Evolutionary conservation across 92 coral and sea anemone genomes (phyloP).

Genomic region (Desmophyllum pertusum): DNA sequence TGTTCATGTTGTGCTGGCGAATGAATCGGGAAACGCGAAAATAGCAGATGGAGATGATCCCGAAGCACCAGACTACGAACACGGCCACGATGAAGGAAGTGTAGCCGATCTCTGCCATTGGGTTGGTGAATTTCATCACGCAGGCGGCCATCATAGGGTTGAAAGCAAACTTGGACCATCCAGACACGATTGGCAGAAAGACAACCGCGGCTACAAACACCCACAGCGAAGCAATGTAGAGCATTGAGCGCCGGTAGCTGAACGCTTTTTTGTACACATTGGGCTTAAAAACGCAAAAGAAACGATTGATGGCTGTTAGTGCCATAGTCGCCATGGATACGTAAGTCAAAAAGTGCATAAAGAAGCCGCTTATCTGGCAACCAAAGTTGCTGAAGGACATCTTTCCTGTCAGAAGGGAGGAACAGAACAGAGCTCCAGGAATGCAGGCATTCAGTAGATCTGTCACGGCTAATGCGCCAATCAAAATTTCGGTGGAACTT

Average conservation of each 20-base stretch:
- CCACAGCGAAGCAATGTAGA: conserved; percentile 34
- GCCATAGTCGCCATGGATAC: conserved; percentile 64
- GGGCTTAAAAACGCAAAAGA: conserved; percentile 62
- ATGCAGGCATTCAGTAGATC: conserved; percentile 56
- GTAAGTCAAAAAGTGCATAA: conserved; percentile 50
- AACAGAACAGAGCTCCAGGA: conserved; percentile 17
- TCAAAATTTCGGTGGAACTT: conserved; percentile 40
- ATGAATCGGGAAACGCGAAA: conserved; percentile 57
- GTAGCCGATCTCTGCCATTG: conserved; percentile 10
- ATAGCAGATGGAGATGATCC: conserved; percentile 47
- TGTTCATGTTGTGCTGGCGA: conserved; percentile 52
- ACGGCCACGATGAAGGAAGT: conserved; percentile 40
- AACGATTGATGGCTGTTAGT: conserved; percentile 60
- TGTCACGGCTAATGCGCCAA: conserved; percentile 57
- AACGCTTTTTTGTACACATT: conserved; percentile 43
- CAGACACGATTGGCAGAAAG: conserved; percentile 23
- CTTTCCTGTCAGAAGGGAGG: conserved; percentile 11
- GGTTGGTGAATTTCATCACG: conserved; percentile 19
- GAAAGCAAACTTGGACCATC: conserved; percentile 51
- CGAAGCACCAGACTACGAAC: conserved; percentile 42
- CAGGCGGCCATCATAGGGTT: conserved; percentile 47
- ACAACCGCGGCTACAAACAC: conserved; percentile 41
- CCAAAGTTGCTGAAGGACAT: background rate
- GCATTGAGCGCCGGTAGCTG: conserved; percentile 35
- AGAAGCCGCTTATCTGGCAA: conserved; percentile 60